Percentiles rank a stretch among this genome's conserved stretches.
phyloP scores from a whole-genome alignment of 2,113 vertebrate genomes.

The Trichechus manatus region DNA sequence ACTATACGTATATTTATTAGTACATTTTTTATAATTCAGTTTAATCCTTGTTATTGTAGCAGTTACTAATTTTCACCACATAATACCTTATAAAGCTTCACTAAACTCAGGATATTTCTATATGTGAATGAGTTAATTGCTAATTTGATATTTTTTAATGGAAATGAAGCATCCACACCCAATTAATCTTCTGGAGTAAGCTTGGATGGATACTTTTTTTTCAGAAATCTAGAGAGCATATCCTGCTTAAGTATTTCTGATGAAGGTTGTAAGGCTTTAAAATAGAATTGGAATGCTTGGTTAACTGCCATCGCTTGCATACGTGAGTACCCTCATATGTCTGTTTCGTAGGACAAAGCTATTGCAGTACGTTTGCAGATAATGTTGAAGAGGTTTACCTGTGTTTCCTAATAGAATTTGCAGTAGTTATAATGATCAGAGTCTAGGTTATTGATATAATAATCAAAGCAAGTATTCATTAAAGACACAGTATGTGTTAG shows the following conservation, averaged over 20 bases:
- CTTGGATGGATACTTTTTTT: conserved; percentile 46
- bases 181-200: conserved; percentile 74
- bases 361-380: conserved; percentile 34
- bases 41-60: neutral
- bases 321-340: conserved; percentile 49
- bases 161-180: conserved; percentile 75
- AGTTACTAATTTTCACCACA: conserved; percentile 42
- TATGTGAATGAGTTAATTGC: conserved; percentile 72
- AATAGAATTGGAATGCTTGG: conserved; percentile 66
- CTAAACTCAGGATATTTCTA: conserved; percentile 47
- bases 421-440: conserved; percentile 38
- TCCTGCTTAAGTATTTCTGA: conserved; percentile 66
- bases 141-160: conserved; percentile 75
- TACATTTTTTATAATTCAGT: neutral
- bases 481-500: neutral
- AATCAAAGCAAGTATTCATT: conserved; percentile 1
- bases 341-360: conserved; percentile 62
- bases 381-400: conserved; percentile 40
- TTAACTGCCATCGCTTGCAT: conserved; percentile 65
- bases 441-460: neutral
- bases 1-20: conserved; percentile 1
- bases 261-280: conserved; percentile 42
- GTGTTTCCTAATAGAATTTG: conserved; percentile 4
- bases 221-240: conserved; percentile 71
- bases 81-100: conserved; percentile 53